These are phyloP conservation scores for Masnerella sp. DNA, from an alignment of 2,888 invertebrate genomes.

Conservation along the genomic window DNA sequence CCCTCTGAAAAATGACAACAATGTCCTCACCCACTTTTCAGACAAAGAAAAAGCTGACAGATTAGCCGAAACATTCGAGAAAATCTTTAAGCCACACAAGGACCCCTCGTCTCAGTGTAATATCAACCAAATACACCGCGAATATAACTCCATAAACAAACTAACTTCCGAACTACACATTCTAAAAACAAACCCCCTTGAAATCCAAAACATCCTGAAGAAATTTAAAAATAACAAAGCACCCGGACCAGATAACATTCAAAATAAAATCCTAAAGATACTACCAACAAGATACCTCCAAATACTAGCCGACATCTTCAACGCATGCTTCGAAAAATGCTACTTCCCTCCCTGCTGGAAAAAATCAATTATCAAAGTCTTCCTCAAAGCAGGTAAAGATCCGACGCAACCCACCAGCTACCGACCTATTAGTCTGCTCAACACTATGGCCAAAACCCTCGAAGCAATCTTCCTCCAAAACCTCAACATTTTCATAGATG, in stretches of 20 bases:
- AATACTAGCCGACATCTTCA: neutral
- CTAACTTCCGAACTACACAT: no score
- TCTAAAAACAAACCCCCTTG: no score
- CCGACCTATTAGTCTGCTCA: neutral
- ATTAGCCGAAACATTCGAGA: no score
- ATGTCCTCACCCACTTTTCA: no score
- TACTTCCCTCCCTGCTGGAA: neutral
- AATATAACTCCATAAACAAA: no score
- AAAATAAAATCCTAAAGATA: neutral
- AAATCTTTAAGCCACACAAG: no score
- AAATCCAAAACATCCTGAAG: no score
- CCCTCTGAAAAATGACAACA: no score
- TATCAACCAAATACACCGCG: no score
- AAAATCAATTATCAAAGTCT: neutral
- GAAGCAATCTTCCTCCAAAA: neutral
- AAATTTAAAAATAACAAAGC: no score
- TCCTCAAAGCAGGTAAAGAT: neutral
- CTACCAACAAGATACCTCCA: neutral
- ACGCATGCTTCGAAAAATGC: neutral
- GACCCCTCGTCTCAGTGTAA: no score
- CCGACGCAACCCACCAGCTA: neutral
- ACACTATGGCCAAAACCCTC: neutral
- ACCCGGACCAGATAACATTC: neutral
- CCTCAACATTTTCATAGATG: neutral
- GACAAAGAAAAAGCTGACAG: no score